phyloP scores from a whole-genome alignment of 2,797 vertebrate species.

The Neosilurus mollespiculum region DNA sequence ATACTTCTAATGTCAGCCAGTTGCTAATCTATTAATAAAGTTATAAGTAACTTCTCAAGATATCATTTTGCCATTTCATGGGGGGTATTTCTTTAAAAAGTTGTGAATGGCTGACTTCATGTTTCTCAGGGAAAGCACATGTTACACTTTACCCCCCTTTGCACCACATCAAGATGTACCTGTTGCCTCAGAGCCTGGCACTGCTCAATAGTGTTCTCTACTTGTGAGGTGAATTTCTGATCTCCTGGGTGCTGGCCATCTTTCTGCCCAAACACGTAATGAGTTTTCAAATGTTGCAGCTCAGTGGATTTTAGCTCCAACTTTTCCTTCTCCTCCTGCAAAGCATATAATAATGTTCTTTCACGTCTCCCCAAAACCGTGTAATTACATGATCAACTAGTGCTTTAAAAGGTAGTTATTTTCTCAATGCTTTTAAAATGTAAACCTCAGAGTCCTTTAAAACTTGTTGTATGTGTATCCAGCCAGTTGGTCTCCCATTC shows the following conservation, averaged over 20 bases:
- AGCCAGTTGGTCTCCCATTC: slow-evolving; percentile 69
- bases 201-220: slow-evolving; percentile 48
- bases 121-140: neutral
- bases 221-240: slow-evolving; percentile 50
- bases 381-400: neutral
- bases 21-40: neutral
- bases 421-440: slow-evolving; percentile 1
- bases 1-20: neutral
- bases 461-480: slow-evolving; percentile 67
- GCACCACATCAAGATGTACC: slow-evolving; percentile 56
- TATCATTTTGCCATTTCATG: neutral
- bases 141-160: neutral
- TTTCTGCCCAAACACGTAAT: slow-evolving; percentile 42
- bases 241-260: slow-evolving; percentile 57
- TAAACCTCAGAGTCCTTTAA: slow-evolving; percentile 82
- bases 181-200: slow-evolving; percentile 63
- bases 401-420: neutral
- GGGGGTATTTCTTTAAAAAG: too few relatives aligned
- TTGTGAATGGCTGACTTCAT: neutral
- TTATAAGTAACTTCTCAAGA: neutral
- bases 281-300: slow-evolving; percentile 71
- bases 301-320: slow-evolving; percentile 67
- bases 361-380: neutral
- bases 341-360: slow-evolving; percentile 2
- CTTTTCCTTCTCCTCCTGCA: slow-evolving; percentile 74